These are phyloP conservation scores for Cerceris ruficornis DNA, from an alignment of 2,888 invertebrate genomes.

Conservation along the genomic window DNA sequence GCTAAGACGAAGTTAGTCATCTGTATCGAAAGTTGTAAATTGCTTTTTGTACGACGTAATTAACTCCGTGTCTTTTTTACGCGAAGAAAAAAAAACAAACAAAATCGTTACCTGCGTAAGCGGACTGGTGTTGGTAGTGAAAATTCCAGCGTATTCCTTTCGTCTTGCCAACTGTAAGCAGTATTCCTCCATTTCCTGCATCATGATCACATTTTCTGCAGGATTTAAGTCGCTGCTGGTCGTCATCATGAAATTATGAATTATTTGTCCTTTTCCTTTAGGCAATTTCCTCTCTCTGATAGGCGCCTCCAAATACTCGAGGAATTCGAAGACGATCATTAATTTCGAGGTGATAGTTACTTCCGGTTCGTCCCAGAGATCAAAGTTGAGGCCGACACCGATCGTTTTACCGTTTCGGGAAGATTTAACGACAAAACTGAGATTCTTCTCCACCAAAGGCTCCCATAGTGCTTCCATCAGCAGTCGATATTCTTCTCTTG, in stretches of 20 bases:
- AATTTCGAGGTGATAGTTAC: conserved; percentile 87
- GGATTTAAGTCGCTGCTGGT: conserved; percentile 86
- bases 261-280: conserved; percentile 86
- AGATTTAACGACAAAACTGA: conserved; percentile 88
- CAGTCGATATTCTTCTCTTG: conserved; percentile 86
- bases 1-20: too few relatives aligned
- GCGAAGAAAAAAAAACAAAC: too few relatives aligned
- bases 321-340: conserved; percentile 88
- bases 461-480: conserved; percentile 88
- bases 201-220: conserved; percentile 90
- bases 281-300: conserved; percentile 86
- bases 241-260: conserved; percentile 95
- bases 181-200: conserved; percentile 90
- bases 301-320: conserved; percentile 90
- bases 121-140: conserved; percentile 94
- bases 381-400: conserved; percentile 91
- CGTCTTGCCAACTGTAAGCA: conserved; percentile 86
- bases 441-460: conserved; percentile 86
- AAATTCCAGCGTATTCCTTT: conserved; percentile 88
- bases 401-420: conserved; percentile 83
- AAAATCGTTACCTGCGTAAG: conserved; percentile 89
- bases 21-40: too few relatives aligned
- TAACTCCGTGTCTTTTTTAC: too few relatives aligned
- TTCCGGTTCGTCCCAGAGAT: conserved; percentile 91
- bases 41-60: too few relatives aligned